Conservation (phyloP, 23 tunicate genomes). For the Trididemnum clinides region DNA sequence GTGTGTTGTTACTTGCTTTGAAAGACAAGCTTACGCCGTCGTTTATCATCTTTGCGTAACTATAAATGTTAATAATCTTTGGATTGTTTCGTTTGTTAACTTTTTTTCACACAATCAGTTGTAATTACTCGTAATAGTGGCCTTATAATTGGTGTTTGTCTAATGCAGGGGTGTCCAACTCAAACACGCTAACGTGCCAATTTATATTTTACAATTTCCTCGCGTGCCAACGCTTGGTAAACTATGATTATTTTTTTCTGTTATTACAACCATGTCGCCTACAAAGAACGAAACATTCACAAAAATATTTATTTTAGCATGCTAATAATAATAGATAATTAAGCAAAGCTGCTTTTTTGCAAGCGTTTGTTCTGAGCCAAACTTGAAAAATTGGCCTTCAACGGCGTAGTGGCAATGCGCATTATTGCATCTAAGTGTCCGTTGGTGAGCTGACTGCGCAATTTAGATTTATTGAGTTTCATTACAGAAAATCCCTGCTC, state of each 20-base stretch:
- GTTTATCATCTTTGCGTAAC: too few relatives aligned
- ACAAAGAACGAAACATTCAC: neutral
- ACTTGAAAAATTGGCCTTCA: neutral
- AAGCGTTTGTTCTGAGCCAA: neutral
- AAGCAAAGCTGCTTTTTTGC: neutral
- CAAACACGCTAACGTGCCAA: conserved; percentile 4
- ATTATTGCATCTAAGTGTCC: neutral
- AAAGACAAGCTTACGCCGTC: too few relatives aligned
- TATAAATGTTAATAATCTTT: too few relatives aligned
- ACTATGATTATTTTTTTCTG: neutral
- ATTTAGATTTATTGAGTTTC: neutral
- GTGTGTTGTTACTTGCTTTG: too few relatives aligned
- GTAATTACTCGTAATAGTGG: too few relatives aligned
- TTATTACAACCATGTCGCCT: neutral
- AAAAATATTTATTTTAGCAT: neutral
- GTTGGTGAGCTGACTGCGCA: neutral
- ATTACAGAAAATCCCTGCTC: neutral
- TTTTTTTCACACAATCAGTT: too few relatives aligned
- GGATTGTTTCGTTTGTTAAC: too few relatives aligned
- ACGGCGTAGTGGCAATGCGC: neutral
- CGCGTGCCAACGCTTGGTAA: neutral
- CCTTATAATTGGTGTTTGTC: too few relatives aligned
- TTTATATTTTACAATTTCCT: neutral
- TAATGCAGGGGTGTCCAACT: conserved; percentile 12
- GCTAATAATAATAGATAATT: neutral